Evolutionary conservation across 2,888 invertebrate genomes (phyloP).

Genomic region (Copidosoma aretas): DNA sequence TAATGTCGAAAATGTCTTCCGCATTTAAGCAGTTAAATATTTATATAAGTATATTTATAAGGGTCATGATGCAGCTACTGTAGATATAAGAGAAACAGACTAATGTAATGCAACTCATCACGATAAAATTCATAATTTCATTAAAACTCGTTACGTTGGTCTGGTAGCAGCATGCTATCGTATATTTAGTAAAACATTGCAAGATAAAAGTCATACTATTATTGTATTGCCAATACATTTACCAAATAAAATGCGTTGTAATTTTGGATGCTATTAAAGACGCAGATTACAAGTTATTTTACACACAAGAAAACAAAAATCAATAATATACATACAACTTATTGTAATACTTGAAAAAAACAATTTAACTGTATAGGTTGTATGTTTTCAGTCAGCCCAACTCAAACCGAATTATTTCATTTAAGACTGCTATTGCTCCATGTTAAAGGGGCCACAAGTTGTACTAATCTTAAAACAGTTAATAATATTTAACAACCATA

Average conservation of each 20-base stretch:
- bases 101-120: conserved; percentile 25
- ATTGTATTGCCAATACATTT: conserved; percentile 39
- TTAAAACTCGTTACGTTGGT: conserved; percentile 43
- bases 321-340: not conserved
- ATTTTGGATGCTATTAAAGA: conserved; percentile 30
- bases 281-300: conserved; percentile 28
- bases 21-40: conserved; percentile 48
- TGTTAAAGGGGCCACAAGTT: conserved; percentile 48
- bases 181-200: conserved; percentile 41
- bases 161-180: conserved; percentile 43
- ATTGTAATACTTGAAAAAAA: conserved; percentile 4
- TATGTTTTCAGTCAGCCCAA: conserved; percentile 44
- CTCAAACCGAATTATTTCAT: conserved; percentile 46
- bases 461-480: conserved; percentile 47
- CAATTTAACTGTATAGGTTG: conserved; percentile 40
- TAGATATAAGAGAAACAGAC: conserved; percentile 27
- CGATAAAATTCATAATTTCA: conserved; percentile 42
- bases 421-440: conserved; percentile 46
- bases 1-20: conserved; percentile 50
- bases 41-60: conserved; percentile 50
- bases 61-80: conserved; percentile 11
- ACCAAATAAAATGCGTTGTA: conserved; percentile 35
- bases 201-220: conserved; percentile 41
- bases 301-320: conserved; percentile 16
- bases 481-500: conserved; percentile 44